Evolutionary conservation across 2,797 vertebrate species (phyloP).

Genomic region (Enteromius unitaeniatus): DNA sequence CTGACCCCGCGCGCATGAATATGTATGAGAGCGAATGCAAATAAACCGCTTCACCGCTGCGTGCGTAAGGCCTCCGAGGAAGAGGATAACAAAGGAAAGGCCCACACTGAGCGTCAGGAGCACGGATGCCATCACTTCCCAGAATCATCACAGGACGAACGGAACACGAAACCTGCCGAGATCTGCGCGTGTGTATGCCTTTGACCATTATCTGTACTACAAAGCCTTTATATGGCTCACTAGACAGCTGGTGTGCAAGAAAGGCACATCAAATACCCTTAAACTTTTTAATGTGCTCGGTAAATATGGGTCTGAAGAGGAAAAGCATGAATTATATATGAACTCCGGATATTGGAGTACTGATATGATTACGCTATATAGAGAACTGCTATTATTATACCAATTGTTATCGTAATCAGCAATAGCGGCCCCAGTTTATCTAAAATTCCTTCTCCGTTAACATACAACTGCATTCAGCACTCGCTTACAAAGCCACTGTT

Average conservation of each 20-base stretch:
- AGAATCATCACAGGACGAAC: slow-evolving; percentile 62
- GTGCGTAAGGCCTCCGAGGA: slow-evolving; percentile 71
- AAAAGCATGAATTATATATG: slow-evolving; percentile 77
- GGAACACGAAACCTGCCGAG: slow-evolving; percentile 51
- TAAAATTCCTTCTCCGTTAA: background rate
- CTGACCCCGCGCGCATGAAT: slow-evolving; percentile 81
- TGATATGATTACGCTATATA: background rate
- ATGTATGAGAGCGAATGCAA: slow-evolving; percentile 82
- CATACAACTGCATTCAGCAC: slow-evolving; percentile 16
- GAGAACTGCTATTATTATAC: background rate
- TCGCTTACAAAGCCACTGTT: slow-evolving; percentile 28
- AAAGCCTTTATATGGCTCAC: slow-evolving; percentile 56
- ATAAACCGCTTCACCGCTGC: slow-evolving; percentile 67
- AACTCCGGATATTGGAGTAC: slow-evolving; percentile 51
- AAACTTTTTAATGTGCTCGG: slow-evolving; percentile 69
- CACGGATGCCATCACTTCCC: slow-evolving; percentile 77
- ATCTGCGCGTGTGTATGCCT: slow-evolving; percentile 1
- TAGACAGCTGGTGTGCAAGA: slow-evolving; percentile 45
- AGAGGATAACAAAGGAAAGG: slow-evolving; percentile 77
- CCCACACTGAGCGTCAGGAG: slow-evolving; percentile 63
- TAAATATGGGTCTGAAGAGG: slow-evolving; percentile 66
- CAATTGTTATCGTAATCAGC: background rate
- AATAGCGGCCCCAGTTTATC: background rate
- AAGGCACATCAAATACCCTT: slow-evolving; percentile 53
- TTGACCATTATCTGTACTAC: slow-evolving; percentile 18